Evolutionary conservation across 2,113 vertebrate species (phyloP).

Genomic region (Sebastes schlegelii): DNA sequence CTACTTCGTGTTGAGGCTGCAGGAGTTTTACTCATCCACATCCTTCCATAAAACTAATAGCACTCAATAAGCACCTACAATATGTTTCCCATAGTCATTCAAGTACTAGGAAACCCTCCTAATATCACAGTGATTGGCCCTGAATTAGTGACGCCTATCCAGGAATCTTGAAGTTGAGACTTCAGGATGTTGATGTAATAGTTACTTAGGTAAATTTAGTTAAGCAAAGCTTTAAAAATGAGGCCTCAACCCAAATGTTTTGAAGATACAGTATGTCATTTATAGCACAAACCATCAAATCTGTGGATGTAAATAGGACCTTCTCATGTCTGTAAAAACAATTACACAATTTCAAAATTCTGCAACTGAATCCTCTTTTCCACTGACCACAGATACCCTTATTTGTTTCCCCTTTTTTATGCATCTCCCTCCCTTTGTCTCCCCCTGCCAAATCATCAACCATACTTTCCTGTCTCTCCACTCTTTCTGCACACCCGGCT

Average conservation of each 20-base stretch:
- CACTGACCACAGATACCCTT: slow-evolving; percentile 24
- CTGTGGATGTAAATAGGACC: neutral
- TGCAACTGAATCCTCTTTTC: slow-evolving; percentile 6
- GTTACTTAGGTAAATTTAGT: neutral
- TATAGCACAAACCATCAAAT: neutral
- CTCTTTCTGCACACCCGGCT: slow-evolving; percentile 57
- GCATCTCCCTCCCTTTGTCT: slow-evolving; percentile 26
- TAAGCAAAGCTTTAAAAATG: neutral
- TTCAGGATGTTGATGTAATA: neutral
- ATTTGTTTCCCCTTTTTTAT: slow-evolving; percentile 21
- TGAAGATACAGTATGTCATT: neutral
- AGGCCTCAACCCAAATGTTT: too few relatives aligned
- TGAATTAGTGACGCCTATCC: slow-evolving; percentile 6
- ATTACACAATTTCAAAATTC: neutral
- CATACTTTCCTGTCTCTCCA: slow-evolving; percentile 64
- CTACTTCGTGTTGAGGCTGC: neutral
- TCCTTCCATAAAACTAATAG: neutral
- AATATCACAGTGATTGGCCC: slow-evolving; percentile 4
- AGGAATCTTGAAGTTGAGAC: neutral
- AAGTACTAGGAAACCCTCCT: neutral
- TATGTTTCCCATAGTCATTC: neutral
- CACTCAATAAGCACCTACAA: neutral
- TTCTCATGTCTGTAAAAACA: neutral
- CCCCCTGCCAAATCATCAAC: slow-evolving; percentile 50
- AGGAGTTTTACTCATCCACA: slow-evolving; percentile 1